Base-by-base conservation (phyloP, 1,140 invertebrate genomes). In the Platorchestia sp. region DNA sequence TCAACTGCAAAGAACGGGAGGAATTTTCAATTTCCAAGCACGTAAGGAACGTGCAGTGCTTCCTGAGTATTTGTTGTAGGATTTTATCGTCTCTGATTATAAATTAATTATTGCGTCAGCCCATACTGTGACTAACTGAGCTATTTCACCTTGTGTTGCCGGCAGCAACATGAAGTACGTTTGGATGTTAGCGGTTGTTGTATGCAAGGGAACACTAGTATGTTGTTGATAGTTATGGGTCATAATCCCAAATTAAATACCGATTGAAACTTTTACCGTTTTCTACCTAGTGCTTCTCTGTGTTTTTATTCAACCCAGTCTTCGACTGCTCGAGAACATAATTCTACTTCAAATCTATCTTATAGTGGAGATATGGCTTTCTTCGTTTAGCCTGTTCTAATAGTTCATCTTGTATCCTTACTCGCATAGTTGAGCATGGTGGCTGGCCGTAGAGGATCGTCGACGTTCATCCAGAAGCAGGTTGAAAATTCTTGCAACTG, bases 391-490 rank as follows among this genome's bases (percentile, higher is more conserved):
- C 14, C 59, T 10, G 7, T 36, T 75, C 1, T 75, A 36, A 1
- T 10, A 10, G 59, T 42, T 90, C 41, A 42, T 3, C 44, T 45
- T 36, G 87, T 90, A 44, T 42, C 0, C 91, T 93, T 44, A 93
- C 91, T 44, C 5, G 91, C 91, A 93, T 93, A 93, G 91, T 93
- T 93, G 43, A 93, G 91, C 45, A 93, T 45, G 43, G 91, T 93
- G 40, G 45, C 45, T 47, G 91, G 7, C n/a, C 91, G 41, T 0
- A 19, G 91, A 7, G 91, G 14, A 93, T 93, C 45, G 0, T 93
- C 91, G n/a, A 93, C 91, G 16, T 45, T 93, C 91, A 93, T 93
- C 91, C 91, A 93, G 91, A 93, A 93, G 91, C 91, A 93, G 36
- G 91, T 93, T 45, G 91, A 93, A 44, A 93, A 16, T 44, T 45